Percentiles rank a stretch among this genome's conserved stretches.
Conservation (phyloP, 92 coral and sea anemone genomes). For the Pocillopora meandrina region DNA sequence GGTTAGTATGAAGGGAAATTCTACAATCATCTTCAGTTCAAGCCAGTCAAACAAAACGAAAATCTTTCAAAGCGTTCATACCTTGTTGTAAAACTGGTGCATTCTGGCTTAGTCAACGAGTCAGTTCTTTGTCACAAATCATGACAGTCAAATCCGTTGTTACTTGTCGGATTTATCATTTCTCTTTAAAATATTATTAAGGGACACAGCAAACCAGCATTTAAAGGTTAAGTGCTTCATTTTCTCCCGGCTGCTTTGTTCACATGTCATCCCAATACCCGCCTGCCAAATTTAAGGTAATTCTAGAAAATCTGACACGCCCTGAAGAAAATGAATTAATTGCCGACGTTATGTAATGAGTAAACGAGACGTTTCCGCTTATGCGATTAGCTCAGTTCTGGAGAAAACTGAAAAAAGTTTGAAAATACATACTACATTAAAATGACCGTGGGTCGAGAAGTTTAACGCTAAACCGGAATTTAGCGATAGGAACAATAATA, state of each 20-base stretch:
- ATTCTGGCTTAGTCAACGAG: too few species aligned
- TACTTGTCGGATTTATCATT: too few species aligned
- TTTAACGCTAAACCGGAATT: conserved; percentile 1
- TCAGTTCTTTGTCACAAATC: too few species aligned
- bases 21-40: too few species aligned
- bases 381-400: neutral
- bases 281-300: neutral
- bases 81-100: too few species aligned
- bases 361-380: neutral
- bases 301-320: conserved; percentile 28
- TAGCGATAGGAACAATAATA: neutral
- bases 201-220: too few species aligned
- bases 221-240: neutral
- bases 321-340: neutral
- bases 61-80: too few species aligned
- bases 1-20: too few species aligned
- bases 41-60: too few species aligned
- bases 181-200: too few species aligned
- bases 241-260: neutral
- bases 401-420: conserved; percentile 18
- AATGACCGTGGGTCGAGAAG: conserved; percentile 18
- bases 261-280: neutral
- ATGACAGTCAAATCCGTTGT: too few species aligned
- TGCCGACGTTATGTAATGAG: neutral
- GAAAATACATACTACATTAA: conserved; percentile 11